Conservation (phyloP, 2,888 invertebrate species). For the Acrobasis suavella region DNA sequence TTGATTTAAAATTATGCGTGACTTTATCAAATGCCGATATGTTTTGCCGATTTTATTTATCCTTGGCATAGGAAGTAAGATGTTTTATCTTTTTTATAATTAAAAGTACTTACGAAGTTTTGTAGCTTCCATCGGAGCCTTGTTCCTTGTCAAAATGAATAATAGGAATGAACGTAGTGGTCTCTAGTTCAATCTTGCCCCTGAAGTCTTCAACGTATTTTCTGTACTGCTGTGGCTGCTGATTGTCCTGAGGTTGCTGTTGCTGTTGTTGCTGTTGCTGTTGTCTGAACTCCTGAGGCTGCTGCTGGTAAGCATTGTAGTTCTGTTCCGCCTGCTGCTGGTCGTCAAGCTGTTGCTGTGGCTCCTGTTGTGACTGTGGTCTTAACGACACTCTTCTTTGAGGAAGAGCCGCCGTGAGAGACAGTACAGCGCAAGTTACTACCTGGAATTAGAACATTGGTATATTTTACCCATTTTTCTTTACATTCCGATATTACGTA, state of each 20-base stretch:
- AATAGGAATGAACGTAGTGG: constrained; percentile 91
- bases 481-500: too few relatives aligned
- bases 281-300: constrained; percentile 46
- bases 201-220: constrained; percentile 72
- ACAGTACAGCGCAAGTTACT: constrained; percentile 59
- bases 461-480: neutral
- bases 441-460: constrained; percentile 48
- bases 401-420: constrained; percentile 69
- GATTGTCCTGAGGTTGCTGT: constrained; percentile 37
- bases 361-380: constrained; percentile 52
- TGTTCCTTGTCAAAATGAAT: constrained; percentile 92
- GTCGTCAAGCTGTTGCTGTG: constrained; percentile 41
- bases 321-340: constrained; percentile 62
- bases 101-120: constrained; percentile 84
- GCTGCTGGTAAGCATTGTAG: constrained; percentile 61
- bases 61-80: too few relatives aligned
- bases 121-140: constrained; percentile 91
- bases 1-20: too few relatives aligned
- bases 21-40: too few relatives aligned
- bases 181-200: constrained; percentile 72
- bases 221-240: constrained; percentile 61
- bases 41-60: too few relatives aligned
- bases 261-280: constrained; percentile 39
- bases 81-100: too few relatives aligned
- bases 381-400: constrained; percentile 68